Evolutionary conservation across 2,113 vertebrate genomes (phyloP), one percentile per base, ranked within the genome.

Genomic region (Phainopepla nitens): DNA sequence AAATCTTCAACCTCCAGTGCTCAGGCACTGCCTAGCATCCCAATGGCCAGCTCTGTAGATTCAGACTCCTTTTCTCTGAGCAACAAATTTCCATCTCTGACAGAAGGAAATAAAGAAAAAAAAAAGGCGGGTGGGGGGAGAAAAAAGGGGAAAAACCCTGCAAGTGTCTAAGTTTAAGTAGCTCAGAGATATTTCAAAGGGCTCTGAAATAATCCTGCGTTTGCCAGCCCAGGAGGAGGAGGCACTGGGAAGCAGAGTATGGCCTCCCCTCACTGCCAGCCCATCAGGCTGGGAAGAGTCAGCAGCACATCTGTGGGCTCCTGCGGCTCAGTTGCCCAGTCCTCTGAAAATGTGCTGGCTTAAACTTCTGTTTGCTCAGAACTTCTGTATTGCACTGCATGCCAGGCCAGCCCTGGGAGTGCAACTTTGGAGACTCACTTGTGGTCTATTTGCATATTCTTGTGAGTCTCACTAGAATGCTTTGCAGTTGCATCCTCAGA

Each of bases 121-220:
- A 24, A 21, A 22, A 21, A 29, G 2, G 8, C n/a, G n/a, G n/a
- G n/a, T n/a, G n/a, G n/a, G n/a, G n/a, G n/a, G n/a, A 11, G 10
- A 9, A 7, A 6, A 39, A 39, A 39, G 39, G 1, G 5, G 3
- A 1, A 17, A 13, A 68, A 58, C 13, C 8, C 1, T 21, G 24
- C 15, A 72, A 42, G 9, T 13, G 13, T 47, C 24, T 68, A 45
- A 62, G 21, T 23, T 61, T 33, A 49, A 53, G 33, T 45, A 86
- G 35, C 27, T 86, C 33, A 36, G 20, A 70, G 25, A 28, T 71
- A 15, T 16, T 89, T 71, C 33, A 17, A 44, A 80, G 19, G 35
- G 15, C 44, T 76, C 49, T 81, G 41, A 72, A 83, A 61, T 65
- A 6, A 42, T 18, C 53, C 35, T 49, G n/a, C 62, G 27, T 68